Evolutionary conservation across 2,888 invertebrate species (phyloP), one percentile per base, ranked within the genome.

Genomic region (Strigamia transsilvanica): DNA sequence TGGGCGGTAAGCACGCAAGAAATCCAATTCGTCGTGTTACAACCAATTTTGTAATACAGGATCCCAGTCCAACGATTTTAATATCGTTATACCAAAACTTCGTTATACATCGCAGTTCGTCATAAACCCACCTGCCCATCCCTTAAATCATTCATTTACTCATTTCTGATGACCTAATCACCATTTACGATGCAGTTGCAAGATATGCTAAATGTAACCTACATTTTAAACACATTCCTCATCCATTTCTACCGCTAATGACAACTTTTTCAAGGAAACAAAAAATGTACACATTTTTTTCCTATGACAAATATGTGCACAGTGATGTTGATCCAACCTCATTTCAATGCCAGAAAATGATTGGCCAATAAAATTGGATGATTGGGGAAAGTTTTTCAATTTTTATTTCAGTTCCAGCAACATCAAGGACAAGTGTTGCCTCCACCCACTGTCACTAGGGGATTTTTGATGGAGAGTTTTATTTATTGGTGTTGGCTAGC

Each of bases 241-340:
- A 34, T 34, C 34, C 51, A 51, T 51, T 51, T n/a, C 5, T n/a
- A 51, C 10, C 10, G 4, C 5, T 51, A 51, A 51, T 51, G 51
- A 51, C 51, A 51, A n/a, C n/a, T 51, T 51, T 51, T 51, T 51
- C 51, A 51, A 51, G 51, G 51, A 51, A 51, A n/a, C n/a, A 42
- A 42, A 7, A 34, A 34, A 34, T 34, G 34, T 34, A 3, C 34
- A 34, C 34, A 3, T 34, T 34, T 34, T 34, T 34, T 34, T 34
- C 7, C 34, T 9, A 4, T n/a, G 51, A 51, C 51, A 51, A 51
- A 51, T n/a, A n/a, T 51, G n/a, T n/a, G n/a, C 51, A 51, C 51
- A 13, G 10, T 6, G 13, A 6, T 42, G 51, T 51, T 51, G 51
- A 9, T n/a, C 2, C 51, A 51, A 51, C 51, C 51, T n/a, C 13